Percentiles rank a stretch among this genome's conserved stretches.
phyloP scores from a whole-genome alignment of 2,797 vertebrate genomes.

The Nothura maculosa region DNA sequence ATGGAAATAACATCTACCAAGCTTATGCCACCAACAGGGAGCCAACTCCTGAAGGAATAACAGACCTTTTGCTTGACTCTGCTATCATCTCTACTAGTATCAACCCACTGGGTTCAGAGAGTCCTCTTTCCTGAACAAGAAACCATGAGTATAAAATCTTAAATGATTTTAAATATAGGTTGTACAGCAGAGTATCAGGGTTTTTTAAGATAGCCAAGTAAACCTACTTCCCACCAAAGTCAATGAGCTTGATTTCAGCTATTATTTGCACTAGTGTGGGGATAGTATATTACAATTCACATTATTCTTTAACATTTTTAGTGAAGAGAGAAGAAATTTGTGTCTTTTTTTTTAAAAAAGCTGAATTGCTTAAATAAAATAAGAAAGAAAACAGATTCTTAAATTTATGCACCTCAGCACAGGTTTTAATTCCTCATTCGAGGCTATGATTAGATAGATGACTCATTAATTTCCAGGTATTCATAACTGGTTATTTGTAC shows the following conservation, averaged over 20 bases:
- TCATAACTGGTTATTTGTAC: neutral
- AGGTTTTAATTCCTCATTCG: neutral
- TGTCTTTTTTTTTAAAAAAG: neutral
- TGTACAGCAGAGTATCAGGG: neutral
- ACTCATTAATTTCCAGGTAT: neutral
- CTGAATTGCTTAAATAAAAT: neutral
- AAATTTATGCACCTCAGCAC: neutral
- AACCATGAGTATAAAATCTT: neutral
- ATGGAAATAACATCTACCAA: neutral
- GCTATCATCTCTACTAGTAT: neutral
- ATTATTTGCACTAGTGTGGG: neutral
- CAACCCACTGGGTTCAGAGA: neutral
- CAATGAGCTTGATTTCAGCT: neutral
- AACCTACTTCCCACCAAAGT: neutral
- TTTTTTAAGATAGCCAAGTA: neutral
- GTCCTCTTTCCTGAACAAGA: neutral
- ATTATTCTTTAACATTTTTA: neutral
- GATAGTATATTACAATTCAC: rapidly evolving
- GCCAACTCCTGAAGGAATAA: neutral
- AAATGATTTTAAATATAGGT: neutral
- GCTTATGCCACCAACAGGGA: neutral
- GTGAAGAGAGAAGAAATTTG: neutral
- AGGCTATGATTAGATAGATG: rapidly evolving
- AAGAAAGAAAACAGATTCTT: neutral
- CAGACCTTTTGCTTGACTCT: neutral